phyloP scores from a whole-genome alignment of 1,140 invertebrate genomes.

The Bombus impatiens region DNA sequence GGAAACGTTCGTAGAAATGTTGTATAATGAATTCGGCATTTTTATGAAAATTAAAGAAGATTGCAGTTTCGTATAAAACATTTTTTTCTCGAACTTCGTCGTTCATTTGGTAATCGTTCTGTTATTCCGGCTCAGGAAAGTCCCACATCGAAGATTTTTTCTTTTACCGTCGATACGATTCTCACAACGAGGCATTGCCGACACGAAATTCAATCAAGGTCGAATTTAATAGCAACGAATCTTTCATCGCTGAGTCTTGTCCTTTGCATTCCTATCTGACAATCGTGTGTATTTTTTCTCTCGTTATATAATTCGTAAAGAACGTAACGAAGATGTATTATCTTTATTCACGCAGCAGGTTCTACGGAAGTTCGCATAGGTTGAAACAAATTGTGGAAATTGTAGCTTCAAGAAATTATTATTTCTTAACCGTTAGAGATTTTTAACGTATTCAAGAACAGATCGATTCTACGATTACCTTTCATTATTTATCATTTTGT shows the following conservation, averaged over 20 bases:
- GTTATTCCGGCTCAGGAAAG: not conserved
- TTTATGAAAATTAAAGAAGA: not conserved
- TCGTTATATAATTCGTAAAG: not conserved
- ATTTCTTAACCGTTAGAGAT: too few species aligned
- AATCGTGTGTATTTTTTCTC: not conserved
- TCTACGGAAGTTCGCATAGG: too few species aligned
- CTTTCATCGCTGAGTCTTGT: not conserved
- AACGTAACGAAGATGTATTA: not conserved
- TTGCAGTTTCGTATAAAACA: not conserved
- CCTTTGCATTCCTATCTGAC: not conserved
- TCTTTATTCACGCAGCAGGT: not conserved
- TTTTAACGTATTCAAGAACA: too few species aligned
- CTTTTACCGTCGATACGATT: not conserved
- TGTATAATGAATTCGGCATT: not conserved
- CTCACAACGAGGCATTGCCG: not conserved
- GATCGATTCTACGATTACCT: too few species aligned
- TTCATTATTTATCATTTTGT: too few species aligned
- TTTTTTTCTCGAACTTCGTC: not conserved
- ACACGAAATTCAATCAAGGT: constrained; percentile 1
- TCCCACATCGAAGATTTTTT: not conserved
- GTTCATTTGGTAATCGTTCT: not conserved
- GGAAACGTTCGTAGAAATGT: not conserved
- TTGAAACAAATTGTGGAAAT: too few species aligned
- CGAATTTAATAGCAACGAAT: not conserved
- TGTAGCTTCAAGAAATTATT: too few species aligned